phyloP scores from a whole-genome alignment of 1,140 invertebrate species.

The Homarus americanus region DNA sequence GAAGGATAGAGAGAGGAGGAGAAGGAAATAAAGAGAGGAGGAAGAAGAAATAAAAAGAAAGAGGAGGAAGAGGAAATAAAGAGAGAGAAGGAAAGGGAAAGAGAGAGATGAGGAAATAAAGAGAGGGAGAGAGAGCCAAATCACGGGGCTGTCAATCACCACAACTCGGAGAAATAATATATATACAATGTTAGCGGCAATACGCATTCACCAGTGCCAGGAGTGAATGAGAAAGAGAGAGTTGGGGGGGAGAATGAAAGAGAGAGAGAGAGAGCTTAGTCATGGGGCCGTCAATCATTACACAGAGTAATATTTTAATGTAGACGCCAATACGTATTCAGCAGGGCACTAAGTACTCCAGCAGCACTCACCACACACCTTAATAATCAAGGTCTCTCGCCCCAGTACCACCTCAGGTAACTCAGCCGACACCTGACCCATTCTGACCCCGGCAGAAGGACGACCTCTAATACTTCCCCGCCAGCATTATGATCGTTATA shows the following conservation, averaged over 20 bases:
- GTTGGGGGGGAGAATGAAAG: background rate
- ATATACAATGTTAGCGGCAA: too few species aligned
- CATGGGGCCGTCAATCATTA: slow-evolving; percentile 30
- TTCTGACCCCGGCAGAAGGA: too few species aligned
- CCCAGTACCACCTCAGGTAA: background rate
- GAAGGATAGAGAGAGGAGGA: background rate
- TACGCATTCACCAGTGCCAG: too few species aligned
- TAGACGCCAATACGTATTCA: slow-evolving; percentile 51
- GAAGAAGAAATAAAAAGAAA: too few species aligned
- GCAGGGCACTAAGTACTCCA: slow-evolving; percentile 20
- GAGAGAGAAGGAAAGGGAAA: background rate
- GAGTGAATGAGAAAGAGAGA: background rate
- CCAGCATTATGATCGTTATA: slow-evolving; percentile 10
- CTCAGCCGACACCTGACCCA: background rate
- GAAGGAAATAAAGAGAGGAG: background rate
- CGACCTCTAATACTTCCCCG: background rate
- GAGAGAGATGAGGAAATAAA: background rate
- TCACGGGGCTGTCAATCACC: too few species aligned
- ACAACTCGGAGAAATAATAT: too few species aligned
- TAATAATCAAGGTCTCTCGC: slow-evolving; percentile 49
- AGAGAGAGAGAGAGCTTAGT: too few species aligned
- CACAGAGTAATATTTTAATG: slow-evolving; percentile 36
- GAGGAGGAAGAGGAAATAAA: background rate
- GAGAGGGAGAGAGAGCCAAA: background rate
- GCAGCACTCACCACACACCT: slow-evolving; percentile 27